Evolutionary conservation across 2,113 vertebrate species (phyloP).

Genomic region (Meriones unguiculatus): DNA sequence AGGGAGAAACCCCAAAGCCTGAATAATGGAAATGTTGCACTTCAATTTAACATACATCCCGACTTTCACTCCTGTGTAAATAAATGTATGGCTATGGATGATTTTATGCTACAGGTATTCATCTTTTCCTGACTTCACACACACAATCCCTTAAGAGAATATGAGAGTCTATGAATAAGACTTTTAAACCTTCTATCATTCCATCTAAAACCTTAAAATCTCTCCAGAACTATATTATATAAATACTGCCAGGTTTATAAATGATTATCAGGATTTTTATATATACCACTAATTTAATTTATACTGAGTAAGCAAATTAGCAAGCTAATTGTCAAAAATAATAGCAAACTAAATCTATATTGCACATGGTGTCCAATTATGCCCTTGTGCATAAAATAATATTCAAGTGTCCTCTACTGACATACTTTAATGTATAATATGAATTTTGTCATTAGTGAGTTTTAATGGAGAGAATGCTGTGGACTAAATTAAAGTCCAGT

Average conservation of each 20-base stretch:
- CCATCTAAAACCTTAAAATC: conserved; percentile 83
- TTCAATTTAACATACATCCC: conserved; percentile 71
- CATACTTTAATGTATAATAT: conserved; percentile 70
- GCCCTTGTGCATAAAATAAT: conserved; percentile 79
- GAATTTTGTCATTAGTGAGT: conserved; percentile 77
- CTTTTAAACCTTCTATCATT: conserved; percentile 85
- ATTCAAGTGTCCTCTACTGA: conserved; percentile 73
- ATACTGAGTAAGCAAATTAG: conserved; percentile 75
- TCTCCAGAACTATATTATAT: conserved; percentile 68
- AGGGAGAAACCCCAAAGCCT: conserved; percentile 43
- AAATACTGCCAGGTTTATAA: conserved; percentile 90
- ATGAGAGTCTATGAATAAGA: conserved; percentile 73
- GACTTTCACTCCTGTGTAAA: conserved; percentile 69
- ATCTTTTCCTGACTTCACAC: not conserved
- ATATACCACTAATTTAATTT: conserved; percentile 82
- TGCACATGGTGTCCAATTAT: conserved; percentile 81
- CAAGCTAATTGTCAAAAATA: conserved; percentile 64
- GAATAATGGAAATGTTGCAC: conserved; percentile 72
- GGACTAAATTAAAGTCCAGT: conserved; percentile 69
- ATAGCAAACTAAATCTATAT: conserved; percentile 67
- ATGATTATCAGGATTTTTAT: conserved; percentile 85
- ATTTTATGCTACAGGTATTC: conserved; percentile 57
- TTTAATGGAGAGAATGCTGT: conserved; percentile 77
- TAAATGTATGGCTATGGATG: conserved; percentile 56
- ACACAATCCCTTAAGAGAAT: conserved; percentile 66